Base-by-base conservation (phyloP, 2,113 vertebrate genomes). In the Hippotragus niger region DNA sequence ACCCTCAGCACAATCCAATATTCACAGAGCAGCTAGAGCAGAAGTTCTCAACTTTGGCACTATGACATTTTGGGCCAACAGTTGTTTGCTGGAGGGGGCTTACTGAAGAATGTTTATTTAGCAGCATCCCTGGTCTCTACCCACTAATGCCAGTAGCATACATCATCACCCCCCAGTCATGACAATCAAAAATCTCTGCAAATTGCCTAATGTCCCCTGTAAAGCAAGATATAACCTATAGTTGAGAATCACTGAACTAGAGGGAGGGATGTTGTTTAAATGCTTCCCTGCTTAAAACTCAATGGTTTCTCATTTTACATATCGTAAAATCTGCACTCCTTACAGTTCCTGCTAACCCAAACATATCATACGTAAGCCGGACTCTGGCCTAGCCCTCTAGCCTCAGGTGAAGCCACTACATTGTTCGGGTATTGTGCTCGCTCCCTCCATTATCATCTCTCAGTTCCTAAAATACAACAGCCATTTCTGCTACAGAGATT, bases 381-480 rank as follows among this genome's bases (percentile, higher is more conserved):
- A 90, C 4, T 90, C 88, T 93, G 33, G 36, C 23, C 43, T 45
- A 80, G 12, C 62, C 53, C 80, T 82, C 19, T 31, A 87, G 81
- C 5, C 15, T 88, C 90, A 90, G 19, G 25, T 45, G 27, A 90
- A 60, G 17, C 23, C 40, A 92, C 23, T 47, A 82, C 6, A 95
- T 3, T 91, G 12, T 74, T 88, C 3, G 4, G 45, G 33, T 1
- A 55, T 88, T 74, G 91, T 89, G n/a, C 55, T 88, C 43, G 25
- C 60, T 91, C 60, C 31, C 36, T 71, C 43, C 45, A 57, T 27
- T 89, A 76, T 4, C 12, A 43, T 9, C 29, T 90, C 74, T 83
- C 25, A 93, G 60, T 92, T 90, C 85, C 91, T 96, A 71, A 57
- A 89, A 95, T 71, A 80, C 16, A n/a, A 93, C 4, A 91, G 19